phyloP scores from a whole-genome alignment of 2,113 vertebrate species.

The Scalopus aquaticus region DNA sequence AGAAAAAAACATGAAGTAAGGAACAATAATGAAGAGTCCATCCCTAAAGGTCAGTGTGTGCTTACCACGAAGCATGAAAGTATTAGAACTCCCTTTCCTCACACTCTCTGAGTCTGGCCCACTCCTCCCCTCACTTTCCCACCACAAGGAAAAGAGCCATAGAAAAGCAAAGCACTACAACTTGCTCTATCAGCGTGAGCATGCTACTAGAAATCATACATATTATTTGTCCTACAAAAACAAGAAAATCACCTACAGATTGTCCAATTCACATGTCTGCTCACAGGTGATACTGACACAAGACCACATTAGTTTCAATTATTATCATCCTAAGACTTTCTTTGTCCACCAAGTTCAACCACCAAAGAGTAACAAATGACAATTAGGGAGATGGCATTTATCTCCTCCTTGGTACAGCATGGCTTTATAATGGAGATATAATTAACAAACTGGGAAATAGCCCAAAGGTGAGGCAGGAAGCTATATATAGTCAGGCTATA shows the following conservation, averaged over 20 bases:
- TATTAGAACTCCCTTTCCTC: not conserved
- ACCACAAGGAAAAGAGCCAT: not conserved
- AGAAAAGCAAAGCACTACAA: not conserved
- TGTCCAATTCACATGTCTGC: not conserved
- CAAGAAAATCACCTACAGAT: not conserved
- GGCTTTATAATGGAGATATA: not conserved
- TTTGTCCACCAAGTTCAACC: not conserved
- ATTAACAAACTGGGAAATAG: conserved; percentile 4
- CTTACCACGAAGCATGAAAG: not conserved
- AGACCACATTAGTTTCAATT: not conserved
- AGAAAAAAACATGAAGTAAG: not conserved
- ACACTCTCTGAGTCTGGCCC: not conserved
- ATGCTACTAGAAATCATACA: not conserved
- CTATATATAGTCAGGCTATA: not conserved
- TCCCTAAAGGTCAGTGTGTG: not conserved
- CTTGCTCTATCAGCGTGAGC: not conserved
- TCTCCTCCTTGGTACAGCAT: not conserved
- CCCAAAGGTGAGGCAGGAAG: not conserved
- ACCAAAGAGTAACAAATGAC: not conserved
- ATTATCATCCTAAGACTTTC: conserved; percentile 9
- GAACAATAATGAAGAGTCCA: not conserved
- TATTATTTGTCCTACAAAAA: not conserved
- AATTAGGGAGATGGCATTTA: not conserved
- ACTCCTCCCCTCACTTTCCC: not conserved
- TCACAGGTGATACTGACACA: not conserved